These are phyloP conservation scores for Eclectus roratus DNA, from an alignment of 2,113 vertebrate genomes.

Conservation along the genomic window DNA sequence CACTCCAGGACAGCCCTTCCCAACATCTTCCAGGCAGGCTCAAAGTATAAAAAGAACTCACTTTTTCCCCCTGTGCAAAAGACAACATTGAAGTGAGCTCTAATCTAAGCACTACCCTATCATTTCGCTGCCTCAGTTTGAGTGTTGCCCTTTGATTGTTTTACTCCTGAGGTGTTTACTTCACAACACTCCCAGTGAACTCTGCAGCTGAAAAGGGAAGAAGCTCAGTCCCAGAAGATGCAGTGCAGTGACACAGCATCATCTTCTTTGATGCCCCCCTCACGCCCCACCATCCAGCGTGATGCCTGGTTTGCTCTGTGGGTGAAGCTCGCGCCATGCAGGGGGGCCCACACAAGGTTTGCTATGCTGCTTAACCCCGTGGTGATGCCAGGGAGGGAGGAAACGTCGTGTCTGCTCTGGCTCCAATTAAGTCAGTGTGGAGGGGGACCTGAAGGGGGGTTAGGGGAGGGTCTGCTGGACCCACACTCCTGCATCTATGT, in stretches of 20 bases:
- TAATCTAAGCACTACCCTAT: neutral
- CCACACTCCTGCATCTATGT: neutral
- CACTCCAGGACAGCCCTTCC: neutral
- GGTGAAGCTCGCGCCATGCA: accelerated
- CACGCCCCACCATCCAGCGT: neutral
- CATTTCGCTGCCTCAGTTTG: neutral
- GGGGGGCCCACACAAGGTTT: neutral
- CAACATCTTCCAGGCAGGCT: neutral
- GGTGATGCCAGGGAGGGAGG: neutral
- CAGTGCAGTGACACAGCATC: accelerated
- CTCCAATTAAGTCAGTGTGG: neutral
- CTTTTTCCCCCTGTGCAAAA: neutral
- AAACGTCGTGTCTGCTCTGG: neutral
- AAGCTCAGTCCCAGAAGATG: neutral
- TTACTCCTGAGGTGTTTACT: accelerated
- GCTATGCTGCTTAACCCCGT: neutral
- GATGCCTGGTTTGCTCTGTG: neutral
- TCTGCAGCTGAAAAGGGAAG: neutral
- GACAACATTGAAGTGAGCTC: neutral
- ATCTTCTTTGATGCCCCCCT: neutral
- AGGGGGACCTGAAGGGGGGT: neutral
- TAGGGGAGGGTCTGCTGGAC: neutral
- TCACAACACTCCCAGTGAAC: accelerated
- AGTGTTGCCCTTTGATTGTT: neutral
- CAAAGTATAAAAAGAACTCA: neutral